These are phyloP conservation scores for Sitobion miscanthi DNA, from an alignment of 1,140 invertebrate species.

Conservation along the genomic window DNA sequence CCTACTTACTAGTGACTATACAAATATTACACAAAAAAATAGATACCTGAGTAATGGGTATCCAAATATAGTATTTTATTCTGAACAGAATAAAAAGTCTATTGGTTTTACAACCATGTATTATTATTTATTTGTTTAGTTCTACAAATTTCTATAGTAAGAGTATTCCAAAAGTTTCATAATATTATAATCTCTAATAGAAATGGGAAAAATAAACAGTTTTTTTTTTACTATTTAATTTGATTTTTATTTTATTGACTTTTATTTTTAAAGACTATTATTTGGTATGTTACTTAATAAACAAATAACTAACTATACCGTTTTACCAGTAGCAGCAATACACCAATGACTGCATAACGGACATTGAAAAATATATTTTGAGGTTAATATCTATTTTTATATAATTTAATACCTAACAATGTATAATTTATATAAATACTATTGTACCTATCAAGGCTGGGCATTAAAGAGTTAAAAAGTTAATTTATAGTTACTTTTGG, in stretches of 20 bases:
- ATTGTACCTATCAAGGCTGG: background rate
- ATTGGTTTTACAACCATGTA: background rate
- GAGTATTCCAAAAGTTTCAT: background rate
- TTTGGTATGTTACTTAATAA: background rate
- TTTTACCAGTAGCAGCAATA: background rate
- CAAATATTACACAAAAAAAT: background rate
- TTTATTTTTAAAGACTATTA: background rate
- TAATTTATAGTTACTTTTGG: no score
- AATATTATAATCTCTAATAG: background rate
- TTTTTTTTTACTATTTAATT: background rate
- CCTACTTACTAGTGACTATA: background rate
- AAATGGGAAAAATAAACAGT: background rate
- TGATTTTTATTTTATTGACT: background rate
- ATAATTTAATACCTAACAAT: no score
- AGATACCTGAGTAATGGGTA: no score
- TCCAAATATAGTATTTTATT: background rate
- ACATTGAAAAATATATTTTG: background rate
- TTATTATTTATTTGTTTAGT: background rate
- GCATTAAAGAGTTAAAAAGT: no score
- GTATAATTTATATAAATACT: background rate
- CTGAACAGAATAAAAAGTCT: background rate
- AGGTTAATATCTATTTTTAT: background rate
- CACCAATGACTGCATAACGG: background rate
- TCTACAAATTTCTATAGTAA: background rate
- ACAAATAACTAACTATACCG: background rate